Base-by-base conservation (phyloP, 2,888 invertebrate genomes). In the Clunio marinus region DNA sequence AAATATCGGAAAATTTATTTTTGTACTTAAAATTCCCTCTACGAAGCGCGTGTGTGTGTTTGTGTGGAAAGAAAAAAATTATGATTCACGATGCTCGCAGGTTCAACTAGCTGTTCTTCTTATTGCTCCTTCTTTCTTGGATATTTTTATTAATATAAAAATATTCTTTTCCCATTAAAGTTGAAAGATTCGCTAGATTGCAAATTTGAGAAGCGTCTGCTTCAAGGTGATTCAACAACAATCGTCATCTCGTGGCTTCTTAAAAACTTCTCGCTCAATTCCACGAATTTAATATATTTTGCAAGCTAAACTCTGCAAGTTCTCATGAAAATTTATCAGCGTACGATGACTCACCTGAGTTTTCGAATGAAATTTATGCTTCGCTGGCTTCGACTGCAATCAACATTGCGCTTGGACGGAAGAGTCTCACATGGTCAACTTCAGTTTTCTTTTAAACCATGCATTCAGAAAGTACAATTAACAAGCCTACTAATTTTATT, bases 281-380 rank as follows among this genome's bases (percentile, higher is more conserved):
- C n/a, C n/a, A 17, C 17, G 51, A 32, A 32, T 32, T 51, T 51
- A 22, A 22, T n/a, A 22, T 51, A 41, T n/a, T 41, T 41, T 41
- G 2, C 51, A 3, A 2, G 7, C 20, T 20, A 51, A 20, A 7
- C 22, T 51, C 22, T 51, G 51, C 22, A 22, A 51, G n/a, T 51
- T 51, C 51, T 22, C 20, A 5, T 51, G 51, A 51, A 51, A 17
- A 51, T 51, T 51, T 20, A 13, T 51, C 51, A 51, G 51, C 17
- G 7, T 17, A n/a, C 51, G 17, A 51, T 51, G 51, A 51, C 17
- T 51, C 51, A 51, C 51, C 35, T n/a, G n/a, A 13, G 3, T 22
- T 41, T 15, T 3, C 2, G 10, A 41, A 22, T 22, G 22, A 45
- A 45, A n/a, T n/a, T n/a, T n/a, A n/a, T n/a, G n/a, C n/a, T n/a